Evolutionary conservation across 2,888 invertebrate genomes (phyloP), one percentile per base, ranked within the genome.

Genomic region (Mimas tiliae): DNA sequence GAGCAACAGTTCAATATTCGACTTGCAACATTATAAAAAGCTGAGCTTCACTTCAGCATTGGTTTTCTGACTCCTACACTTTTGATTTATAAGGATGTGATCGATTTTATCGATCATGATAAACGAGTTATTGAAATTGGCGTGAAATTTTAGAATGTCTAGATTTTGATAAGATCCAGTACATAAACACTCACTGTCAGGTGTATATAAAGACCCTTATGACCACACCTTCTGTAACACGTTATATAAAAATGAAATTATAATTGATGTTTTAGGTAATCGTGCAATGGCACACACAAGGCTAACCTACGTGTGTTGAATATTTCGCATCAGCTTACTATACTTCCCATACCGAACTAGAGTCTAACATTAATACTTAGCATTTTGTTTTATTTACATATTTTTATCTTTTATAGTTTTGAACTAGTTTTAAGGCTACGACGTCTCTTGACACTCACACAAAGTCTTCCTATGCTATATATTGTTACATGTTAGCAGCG

Each of bases 391-490:
- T 91, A 91, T 92, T 83, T 92, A 91, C 90, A 91, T 81, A 80
- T 80, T 77, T 83, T 86, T 86, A 83, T 81, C 83, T 82, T 80
- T 79, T 83, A 86, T 91, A 93, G 91, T 91, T 93, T 93, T 93
- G 93, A 93, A 93, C 93, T 93, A 93, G 89, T 90, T 90, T 87
- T 93, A 93, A 93, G 93, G 93, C 93, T 93, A 93, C 91, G 87
- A 89, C 85, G 85, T 89, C 86, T 86, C 83, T 78, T 81, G 87
- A 89, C 87, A 90, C 87, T 85, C 89, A 89, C 89, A 89, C 88
- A 83, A 78, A 82, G 80, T 88, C 82, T 79, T 78, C 74, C 83
- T 87, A 88, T 80, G 70, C 83, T 86, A 87, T 66, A 72, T 76
- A 68, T 73, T 73, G 72, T 77, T 65, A 79, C 47, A 83, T 79